Conservation (phyloP, 30 jellyfish, hydroid and myxozoan species). For the Aurelia aurita complex sp. Pacific region DNA sequence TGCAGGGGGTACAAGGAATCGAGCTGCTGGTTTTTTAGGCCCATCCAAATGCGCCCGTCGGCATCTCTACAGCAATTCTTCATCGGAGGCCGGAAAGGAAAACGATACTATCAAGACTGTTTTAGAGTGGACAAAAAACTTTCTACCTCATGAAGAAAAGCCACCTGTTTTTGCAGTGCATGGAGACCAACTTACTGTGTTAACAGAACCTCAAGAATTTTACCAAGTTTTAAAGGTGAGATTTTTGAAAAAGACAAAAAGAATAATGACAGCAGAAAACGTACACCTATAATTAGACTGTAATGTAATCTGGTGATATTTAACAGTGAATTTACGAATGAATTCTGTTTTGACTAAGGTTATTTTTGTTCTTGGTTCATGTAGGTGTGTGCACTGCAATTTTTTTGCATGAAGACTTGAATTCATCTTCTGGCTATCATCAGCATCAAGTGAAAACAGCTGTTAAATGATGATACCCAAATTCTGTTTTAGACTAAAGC, state of each 20-base stretch:
- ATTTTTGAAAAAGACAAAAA: no score
- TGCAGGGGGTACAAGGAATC: no score
- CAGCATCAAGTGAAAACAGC: not conserved
- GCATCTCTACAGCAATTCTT: no score
- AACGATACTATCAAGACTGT: not conserved
- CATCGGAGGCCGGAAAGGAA: not conserved
- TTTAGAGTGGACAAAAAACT: conserved; percentile 5
- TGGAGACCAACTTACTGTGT: conserved; percentile 62
- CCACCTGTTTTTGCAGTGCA: conserved; percentile 63
- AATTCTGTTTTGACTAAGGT: not conserved
- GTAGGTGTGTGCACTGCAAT: not conserved
- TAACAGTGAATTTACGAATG: no score
- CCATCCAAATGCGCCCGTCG: no score
- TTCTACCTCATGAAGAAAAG: conserved; percentile 16
- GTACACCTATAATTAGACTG: no score
- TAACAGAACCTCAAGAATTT: conserved; percentile 71
- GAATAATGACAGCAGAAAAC: no score
- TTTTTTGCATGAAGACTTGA: not conserved
- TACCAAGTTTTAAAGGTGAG: conserved; percentile 69
- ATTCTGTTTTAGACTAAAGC: conserved; percentile 24
- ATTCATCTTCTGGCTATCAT: not conserved
- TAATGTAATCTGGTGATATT: no score
- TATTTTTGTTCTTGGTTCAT: not conserved
- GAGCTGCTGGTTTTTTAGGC: no score
- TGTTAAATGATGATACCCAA: not conserved